Evolutionary conservation across 2,888 invertebrate species (phyloP).

Genomic region (Drosophila nr. perissopoda): DNA sequence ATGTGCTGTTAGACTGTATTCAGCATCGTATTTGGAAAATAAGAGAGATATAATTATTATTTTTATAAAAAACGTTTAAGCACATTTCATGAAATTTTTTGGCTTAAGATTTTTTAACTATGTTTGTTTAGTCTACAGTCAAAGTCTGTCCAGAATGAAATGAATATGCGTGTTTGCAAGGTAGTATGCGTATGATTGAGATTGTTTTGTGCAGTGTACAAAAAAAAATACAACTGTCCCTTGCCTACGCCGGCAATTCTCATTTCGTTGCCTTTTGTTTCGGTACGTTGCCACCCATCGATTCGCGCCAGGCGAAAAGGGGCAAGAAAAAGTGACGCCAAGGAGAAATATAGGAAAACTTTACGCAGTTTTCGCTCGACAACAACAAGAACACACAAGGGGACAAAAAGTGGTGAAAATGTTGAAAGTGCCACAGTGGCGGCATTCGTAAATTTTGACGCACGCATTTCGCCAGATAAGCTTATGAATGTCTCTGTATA

Average conservation of each 20-base stretch:
- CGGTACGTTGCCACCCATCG: constrained; percentile 34
- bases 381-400: constrained; percentile 14
- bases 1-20: too few relatives aligned
- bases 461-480: constrained; percentile 64
- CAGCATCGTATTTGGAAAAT: not conserved
- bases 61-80: not conserved
- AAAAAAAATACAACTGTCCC: constrained; percentile 14
- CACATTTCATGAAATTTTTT: not conserved
- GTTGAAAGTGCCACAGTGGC: constrained; percentile 65
- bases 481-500: constrained; percentile 60
- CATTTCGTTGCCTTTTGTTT: constrained; percentile 24
- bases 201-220: constrained; percentile 27
- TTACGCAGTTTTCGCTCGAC: constrained; percentile 57
- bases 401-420: constrained; percentile 67
- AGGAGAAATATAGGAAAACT: constrained; percentile 51
- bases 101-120: not conserved
- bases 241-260: constrained; percentile 25
- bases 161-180: not conserved
- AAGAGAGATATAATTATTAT: not conserved
- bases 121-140: not conserved
- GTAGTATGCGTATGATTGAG: not conserved
- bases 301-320: constrained; percentile 40
- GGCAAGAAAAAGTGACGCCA: constrained; percentile 30
- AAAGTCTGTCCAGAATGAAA: not conserved
- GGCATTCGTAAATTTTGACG: constrained; percentile 68